These are phyloP conservation scores for Conomelus anceps DNA, from an alignment of 2,888 invertebrate genomes.

Conservation along the genomic window DNA sequence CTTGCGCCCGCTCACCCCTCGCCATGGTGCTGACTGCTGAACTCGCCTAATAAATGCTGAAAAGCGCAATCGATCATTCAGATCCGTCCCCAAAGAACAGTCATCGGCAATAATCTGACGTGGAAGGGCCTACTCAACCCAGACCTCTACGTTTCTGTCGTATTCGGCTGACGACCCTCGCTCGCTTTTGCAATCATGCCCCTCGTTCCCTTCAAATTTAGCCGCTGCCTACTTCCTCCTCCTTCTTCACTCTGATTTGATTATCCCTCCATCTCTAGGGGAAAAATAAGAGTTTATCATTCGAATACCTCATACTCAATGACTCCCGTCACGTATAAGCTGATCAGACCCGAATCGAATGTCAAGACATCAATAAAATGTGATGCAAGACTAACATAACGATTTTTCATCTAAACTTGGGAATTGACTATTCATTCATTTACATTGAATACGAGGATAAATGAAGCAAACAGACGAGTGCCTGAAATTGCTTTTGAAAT, in stretches of 20 bases:
- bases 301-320: background rate
- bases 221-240: background rate
- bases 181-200: background rate
- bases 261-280: background rate
- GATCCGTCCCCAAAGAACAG: slow-evolving; percentile 2
- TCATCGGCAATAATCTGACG: slow-evolving; percentile 11
- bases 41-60: slow-evolving; percentile 14
- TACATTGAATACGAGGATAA: too few species aligned
- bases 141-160: background rate
- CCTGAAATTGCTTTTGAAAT: too few species aligned
- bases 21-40: slow-evolving; percentile 57
- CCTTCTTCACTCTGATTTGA: background rate
- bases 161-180: background rate
- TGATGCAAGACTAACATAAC: background rate
- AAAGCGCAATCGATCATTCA: slow-evolving; percentile 11
- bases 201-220: background rate
- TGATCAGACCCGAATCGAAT: background rate
- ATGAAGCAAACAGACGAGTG: too few species aligned
- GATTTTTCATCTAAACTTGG: background rate
- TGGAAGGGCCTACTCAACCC: background rate
- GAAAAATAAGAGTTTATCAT: background rate
- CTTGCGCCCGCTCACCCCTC: background rate
- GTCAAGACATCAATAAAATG: background rate
- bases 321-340: background rate
- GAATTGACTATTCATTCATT: background rate